phyloP scores from a whole-genome alignment of 2,888 invertebrate species.

The Laspeyria flexula region DNA sequence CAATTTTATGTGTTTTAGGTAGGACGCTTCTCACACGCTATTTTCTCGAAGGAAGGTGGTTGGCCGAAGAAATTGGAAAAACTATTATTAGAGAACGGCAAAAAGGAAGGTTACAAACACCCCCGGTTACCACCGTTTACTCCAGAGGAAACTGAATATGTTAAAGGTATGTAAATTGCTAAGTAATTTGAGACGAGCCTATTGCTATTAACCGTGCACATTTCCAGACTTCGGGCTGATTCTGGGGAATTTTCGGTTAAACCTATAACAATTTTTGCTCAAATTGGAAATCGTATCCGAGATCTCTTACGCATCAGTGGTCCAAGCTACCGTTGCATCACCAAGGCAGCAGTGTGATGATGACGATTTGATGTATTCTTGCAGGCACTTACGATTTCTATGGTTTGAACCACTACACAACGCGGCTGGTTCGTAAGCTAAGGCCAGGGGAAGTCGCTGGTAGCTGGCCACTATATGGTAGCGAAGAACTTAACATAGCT shows the following conservation, averaged over 20 bases:
- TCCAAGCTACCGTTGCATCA: no score
- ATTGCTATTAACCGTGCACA: no score
- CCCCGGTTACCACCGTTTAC: constrained; percentile 57
- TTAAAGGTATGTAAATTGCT: constrained; percentile 43
- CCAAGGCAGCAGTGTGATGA: no score
- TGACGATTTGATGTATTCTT: background rate
- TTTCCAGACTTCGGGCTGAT: no score
- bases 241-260: background rate
- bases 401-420: constrained; percentile 29
- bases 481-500: constrained; percentile 12
- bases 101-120: constrained; percentile 37
- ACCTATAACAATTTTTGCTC: no score
- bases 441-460: constrained; percentile 35
- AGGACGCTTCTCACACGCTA: constrained; percentile 43
- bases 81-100: constrained; percentile 47
- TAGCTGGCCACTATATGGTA: constrained; percentile 36
- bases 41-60: constrained; percentile 54
- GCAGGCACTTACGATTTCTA: constrained; percentile 37
- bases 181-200: no score
- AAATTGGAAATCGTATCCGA: no score
- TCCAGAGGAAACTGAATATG: constrained; percentile 49
- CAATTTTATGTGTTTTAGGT: constrained; percentile 11
- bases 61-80: constrained; percentile 54
- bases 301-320: no score
- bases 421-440: constrained; percentile 22